phyloP scores from a whole-genome alignment of 2,113 vertebrate genomes.

The Grallaria varia region DNA sequence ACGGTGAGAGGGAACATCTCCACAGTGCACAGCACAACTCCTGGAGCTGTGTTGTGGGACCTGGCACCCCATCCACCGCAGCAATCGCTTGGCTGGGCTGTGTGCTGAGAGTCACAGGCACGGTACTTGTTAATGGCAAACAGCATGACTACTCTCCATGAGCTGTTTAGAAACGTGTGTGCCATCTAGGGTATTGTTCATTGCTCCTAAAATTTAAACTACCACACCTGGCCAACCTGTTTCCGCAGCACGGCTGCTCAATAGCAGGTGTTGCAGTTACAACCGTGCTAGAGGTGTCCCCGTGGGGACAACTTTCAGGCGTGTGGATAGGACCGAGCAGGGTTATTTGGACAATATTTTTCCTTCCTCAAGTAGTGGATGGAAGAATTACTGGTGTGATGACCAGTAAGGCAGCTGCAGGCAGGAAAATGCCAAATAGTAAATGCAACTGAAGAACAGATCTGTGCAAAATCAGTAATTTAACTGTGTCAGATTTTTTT shows the following conservation, averaged over 20 bases:
- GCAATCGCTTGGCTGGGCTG: background rate
- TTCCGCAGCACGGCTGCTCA: background rate
- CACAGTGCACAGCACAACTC: background rate
- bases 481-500: background rate
- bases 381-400: background rate
- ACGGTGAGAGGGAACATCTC: background rate
- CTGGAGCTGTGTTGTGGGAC: background rate
- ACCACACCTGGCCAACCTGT: background rate
- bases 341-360: background rate
- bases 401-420: background rate
- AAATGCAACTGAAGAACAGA: background rate
- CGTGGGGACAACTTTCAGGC: background rate
- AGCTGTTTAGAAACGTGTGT: background rate
- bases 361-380: background rate
- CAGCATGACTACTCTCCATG: slow-evolving; percentile 1
- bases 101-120: background rate
- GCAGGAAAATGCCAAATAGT: background rate
- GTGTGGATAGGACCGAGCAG: background rate
- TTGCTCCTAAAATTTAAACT: too few species aligned
- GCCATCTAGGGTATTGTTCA: slow-evolving; percentile 1
- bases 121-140: slow-evolving; percentile 16
- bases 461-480: background rate
- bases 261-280: background rate
- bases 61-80: background rate
- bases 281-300: background rate